Evolutionary conservation across 2,797 vertebrate species (phyloP).

Genomic region (Chrysocyon brachyurus): DNA sequence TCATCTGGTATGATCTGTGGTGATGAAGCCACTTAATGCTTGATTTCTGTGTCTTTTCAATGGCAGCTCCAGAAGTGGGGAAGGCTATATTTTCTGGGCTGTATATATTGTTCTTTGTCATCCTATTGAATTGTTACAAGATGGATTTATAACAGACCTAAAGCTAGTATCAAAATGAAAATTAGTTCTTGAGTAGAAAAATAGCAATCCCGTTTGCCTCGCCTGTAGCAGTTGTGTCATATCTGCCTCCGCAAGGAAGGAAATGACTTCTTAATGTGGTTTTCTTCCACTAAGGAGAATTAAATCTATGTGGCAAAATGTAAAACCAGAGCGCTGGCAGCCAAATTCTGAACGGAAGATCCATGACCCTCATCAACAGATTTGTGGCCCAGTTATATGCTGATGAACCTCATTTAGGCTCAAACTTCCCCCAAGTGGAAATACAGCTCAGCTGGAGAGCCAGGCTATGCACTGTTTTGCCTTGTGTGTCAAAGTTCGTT

Average conservation of each 20-base stretch:
- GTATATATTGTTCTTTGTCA: slow-evolving; percentile 59
- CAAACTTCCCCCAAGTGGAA: slow-evolving; percentile 56
- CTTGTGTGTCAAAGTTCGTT: slow-evolving; percentile 44
- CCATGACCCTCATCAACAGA: slow-evolving; percentile 82
- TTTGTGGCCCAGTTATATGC: slow-evolving; percentile 81
- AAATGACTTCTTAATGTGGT: slow-evolving; percentile 88
- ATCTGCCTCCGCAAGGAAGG: slow-evolving; percentile 81
- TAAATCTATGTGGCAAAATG: slow-evolving; percentile 86
- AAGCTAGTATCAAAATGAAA: slow-evolving; percentile 86
- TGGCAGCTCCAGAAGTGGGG: not conserved
- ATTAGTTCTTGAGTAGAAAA: slow-evolving; percentile 85
- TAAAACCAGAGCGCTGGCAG: slow-evolving; percentile 86
- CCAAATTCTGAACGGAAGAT: slow-evolving; percentile 83
- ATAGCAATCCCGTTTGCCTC: slow-evolving; percentile 85
- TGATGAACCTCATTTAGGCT: slow-evolving; percentile 85
- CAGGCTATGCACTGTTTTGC: not conserved
- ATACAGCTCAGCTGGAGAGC: slow-evolving; percentile 62
- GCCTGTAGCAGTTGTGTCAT: slow-evolving; percentile 86
- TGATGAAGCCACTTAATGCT: slow-evolving; percentile 68
- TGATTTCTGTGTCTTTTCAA: slow-evolving; percentile 56
- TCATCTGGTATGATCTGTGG: slow-evolving; percentile 63
- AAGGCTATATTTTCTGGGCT: not conserved
- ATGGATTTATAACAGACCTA: slow-evolving; percentile 88
- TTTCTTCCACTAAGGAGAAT: slow-evolving; percentile 86
- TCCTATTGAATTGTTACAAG: slow-evolving; percentile 82